These are phyloP conservation scores for Pristionchus fissidentatus DNA, from an alignment of 2,888 invertebrate species.

Conservation along the genomic window DNA sequence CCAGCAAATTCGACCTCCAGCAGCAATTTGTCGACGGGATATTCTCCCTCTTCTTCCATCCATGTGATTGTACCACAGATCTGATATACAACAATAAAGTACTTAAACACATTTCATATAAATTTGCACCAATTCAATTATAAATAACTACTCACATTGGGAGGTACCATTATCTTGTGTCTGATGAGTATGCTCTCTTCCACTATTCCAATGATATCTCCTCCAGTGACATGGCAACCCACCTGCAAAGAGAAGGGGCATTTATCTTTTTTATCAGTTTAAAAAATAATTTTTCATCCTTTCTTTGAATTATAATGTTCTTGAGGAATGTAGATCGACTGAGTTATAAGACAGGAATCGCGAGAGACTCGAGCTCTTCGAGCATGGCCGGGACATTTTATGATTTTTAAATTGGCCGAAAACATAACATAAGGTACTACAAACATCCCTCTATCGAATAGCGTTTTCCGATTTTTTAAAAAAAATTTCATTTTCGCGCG, in stretches of 20 bases:
- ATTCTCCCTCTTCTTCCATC: constrained; percentile 91
- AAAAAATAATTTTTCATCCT: background rate
- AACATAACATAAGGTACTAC: too few species aligned
- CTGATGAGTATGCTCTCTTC: constrained; percentile 96
- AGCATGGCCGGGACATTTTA: too few species aligned
- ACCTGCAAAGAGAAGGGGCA: constrained; percentile 79
- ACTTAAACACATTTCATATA: background rate
- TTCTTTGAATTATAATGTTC: background rate
- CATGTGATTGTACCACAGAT: constrained; percentile 92
- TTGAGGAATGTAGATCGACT: constrained; percentile 47
- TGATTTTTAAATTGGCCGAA: too few species aligned
- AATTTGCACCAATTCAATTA: background rate
- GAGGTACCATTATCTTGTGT: constrained; percentile 93
- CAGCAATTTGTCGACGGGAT: constrained; percentile 93
- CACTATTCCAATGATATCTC: constrained; percentile 93
- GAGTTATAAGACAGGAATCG: too few species aligned
- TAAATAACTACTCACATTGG: constrained; percentile 81
- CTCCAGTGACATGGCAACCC: constrained; percentile 96
- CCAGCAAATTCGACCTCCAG: constrained; percentile 98
- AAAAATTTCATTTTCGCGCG: too few species aligned
- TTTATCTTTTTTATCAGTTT: background rate
- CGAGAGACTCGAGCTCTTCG: too few species aligned
- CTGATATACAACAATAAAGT: constrained; percentile 11
- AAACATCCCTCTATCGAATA: too few species aligned
- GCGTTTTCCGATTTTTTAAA: too few species aligned